Conservation (phyloP, 1,140 invertebrate genomes). For the Batillaria attramentaria region DNA sequence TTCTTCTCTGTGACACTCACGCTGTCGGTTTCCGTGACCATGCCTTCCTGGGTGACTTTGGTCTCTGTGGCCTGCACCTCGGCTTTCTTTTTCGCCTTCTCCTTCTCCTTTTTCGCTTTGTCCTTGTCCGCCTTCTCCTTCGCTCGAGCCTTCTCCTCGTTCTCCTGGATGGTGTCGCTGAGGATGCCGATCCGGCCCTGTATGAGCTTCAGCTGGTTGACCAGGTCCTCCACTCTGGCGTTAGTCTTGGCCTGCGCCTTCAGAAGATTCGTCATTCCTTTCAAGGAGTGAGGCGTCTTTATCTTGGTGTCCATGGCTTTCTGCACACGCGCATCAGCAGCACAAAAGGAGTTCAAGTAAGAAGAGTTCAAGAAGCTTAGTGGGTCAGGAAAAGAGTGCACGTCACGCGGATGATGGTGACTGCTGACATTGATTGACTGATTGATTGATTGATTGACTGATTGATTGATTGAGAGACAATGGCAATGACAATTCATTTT, state of each 20-base stretch:
- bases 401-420: background rate
- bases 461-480: too few species aligned
- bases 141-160: background rate
- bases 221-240: background rate
- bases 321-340: background rate
- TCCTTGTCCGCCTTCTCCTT: background rate
- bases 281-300: background rate
- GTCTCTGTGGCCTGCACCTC: background rate
- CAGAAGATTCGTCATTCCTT: constrained; percentile 14
- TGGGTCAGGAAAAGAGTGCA: background rate
- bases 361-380: too few species aligned
- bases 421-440: background rate
- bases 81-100: too few species aligned
- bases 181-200: background rate
- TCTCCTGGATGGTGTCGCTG: background rate
- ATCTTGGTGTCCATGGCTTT: background rate
- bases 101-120: background rate
- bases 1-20: background rate
- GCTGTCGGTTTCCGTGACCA: background rate
- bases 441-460: too few species aligned
- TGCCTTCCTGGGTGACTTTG: background rate
- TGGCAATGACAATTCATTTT: background rate
- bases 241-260: constrained; percentile 3
- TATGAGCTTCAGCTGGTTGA: background rate
- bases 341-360: background rate